phyloP scores from a whole-genome alignment of 2,113 vertebrate genomes.

The Limnothrissa miodon region DNA sequence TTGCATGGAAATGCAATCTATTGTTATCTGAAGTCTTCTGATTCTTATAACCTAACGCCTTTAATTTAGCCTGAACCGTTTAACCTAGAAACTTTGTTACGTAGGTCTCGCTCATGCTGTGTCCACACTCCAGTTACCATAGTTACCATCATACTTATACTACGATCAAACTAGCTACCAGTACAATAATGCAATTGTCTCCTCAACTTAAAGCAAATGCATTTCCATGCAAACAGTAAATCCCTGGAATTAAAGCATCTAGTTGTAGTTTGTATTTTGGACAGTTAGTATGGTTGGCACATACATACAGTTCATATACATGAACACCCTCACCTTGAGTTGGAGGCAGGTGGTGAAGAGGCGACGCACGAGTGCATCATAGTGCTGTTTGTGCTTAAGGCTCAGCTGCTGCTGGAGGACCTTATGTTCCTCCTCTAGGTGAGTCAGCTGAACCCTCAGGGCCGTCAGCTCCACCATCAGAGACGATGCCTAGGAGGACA shows the following conservation, averaged over 20 bases:
- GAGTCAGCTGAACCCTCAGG: conserved; percentile 60
- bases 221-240: too few relatives aligned
- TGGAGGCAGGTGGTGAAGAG: conserved; percentile 67
- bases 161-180: too few relatives aligned
- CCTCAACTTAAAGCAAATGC: too few relatives aligned
- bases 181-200: too few relatives aligned
- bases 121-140: too few relatives aligned
- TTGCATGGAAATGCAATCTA: too few relatives aligned
- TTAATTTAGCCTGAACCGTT: too few relatives aligned
- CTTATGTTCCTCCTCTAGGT: conserved; percentile 65
- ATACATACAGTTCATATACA: not conserved
- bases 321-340: conserved; percentile 68
- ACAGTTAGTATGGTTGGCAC: not conserved
- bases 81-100: too few relatives aligned
- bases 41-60: too few relatives aligned
- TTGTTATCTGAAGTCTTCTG: too few relatives aligned
- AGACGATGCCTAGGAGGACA: conserved; percentile 52
- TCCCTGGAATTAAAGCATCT: not conserved
- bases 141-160: too few relatives aligned
- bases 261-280: not conserved
- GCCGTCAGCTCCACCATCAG: conserved; percentile 72
- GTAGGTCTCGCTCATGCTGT: too few relatives aligned
- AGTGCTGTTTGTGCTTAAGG: conserved; percentile 64
- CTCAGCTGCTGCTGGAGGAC: conserved; percentile 58
- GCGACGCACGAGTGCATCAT: conserved; percentile 65